Evolutionary conservation across 1,140 invertebrate species (phyloP), one percentile per base, ranked within the genome.

Genomic region (Myzus persicae): DNA sequence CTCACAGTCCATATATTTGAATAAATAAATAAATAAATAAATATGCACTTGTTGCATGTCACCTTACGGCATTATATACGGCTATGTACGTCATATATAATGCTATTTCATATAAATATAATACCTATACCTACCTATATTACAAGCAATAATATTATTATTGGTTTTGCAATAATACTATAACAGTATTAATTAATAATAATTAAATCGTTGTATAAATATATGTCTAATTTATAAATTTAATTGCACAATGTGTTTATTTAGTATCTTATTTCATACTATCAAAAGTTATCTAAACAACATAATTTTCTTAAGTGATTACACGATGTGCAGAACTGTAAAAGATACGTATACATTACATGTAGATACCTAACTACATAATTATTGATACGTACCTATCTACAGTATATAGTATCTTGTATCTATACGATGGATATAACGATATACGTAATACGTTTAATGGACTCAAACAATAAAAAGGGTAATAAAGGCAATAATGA

Each of bases 401-500:
- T 54, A 26, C 11, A 14, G 59, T 48, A 48, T 48, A 2, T 51
- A 22, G 59, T 67, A 67, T 67, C 11, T n/a, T 14, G 11, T n/a
- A 6, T 14, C 59, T 67, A n/a, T n/a, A 67, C 2, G 1, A 18
- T 31, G 24, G 51, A 59, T 31, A 11, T 31, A 11, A 59, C 31
- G 31, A 59, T 59, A 59, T 59, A 59, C 31, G 31, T 31, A 31
- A 31, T 59, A 31, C 26, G 9, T 59, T 31, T 59, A 59, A 59
- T 59, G 54, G 2, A 59, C 31, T 59, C 31, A 59, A 59, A 31
- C 26, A 31, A 31, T 54, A 26, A 54, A 26, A 6, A 3, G 1
- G 0, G 0, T 5, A 22, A 54, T 8, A 2, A 26, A 54, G 7
- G 22, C n/a, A n/a, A n/a, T n/a, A n/a, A n/a, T n/a, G n/a, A n/a